A percentile compares a stretch with the other conserved stretches of the same genome.
Evolutionary conservation across 2,113 vertebrate species (phyloP).

Genomic region (Panthera leo): DNA sequence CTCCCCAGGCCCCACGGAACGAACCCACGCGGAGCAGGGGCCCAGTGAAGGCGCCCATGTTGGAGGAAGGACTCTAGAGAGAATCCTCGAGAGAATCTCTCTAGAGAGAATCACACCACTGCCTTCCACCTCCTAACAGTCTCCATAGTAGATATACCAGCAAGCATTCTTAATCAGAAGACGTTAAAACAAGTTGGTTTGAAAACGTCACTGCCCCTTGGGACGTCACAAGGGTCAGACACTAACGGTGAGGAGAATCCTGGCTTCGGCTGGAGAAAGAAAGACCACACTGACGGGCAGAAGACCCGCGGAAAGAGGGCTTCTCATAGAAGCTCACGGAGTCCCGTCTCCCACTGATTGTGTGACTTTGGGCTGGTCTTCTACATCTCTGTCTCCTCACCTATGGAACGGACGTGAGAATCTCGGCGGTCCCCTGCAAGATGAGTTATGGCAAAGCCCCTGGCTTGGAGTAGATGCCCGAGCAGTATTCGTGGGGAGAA

Average conservation of each 20-base stretch:
- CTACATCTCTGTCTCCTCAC: background rate
- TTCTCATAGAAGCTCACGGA: background rate
- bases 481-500: background rate
- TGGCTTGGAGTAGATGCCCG: background rate
- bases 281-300: background rate
- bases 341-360: no score
- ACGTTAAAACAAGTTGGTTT: background rate
- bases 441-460: fast-evolving
- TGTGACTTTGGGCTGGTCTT: background rate
- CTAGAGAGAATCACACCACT: fast-evolving
- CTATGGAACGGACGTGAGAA: background rate
- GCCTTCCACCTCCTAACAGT: no score
- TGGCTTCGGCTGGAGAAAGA: background rate
- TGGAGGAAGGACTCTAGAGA: background rate
- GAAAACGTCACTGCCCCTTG: slow-evolving; percentile 47
- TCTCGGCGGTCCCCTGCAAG: background rate
- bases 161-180: background rate
- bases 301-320: background rate
- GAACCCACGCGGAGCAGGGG: fast-evolving
- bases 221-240: background rate
- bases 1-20: background rate
- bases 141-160: background rate
- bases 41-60: fast-evolving
- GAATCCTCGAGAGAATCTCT: no score
- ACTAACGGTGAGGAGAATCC: background rate